Evolutionary conservation across 2,888 invertebrate genomes (phyloP).

Genomic region (Dendrolimus houi): DNA sequence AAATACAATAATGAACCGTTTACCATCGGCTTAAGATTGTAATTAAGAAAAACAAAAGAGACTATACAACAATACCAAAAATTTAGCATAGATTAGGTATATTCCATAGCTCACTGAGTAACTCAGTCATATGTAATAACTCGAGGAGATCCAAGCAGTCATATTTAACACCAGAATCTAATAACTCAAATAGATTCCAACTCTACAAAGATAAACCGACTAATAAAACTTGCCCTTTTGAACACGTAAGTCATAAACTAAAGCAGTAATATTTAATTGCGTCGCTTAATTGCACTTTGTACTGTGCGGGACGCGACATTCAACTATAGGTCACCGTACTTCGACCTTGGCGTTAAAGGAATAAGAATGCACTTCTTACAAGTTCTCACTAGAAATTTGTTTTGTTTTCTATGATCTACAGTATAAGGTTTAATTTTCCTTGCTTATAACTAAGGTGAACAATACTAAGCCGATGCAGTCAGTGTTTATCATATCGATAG

Average conservation of each 20-base stretch:
- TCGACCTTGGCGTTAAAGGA: slow-evolving; percentile 39
- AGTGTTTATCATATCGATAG: too few relatives aligned
- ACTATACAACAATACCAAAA: too few relatives aligned
- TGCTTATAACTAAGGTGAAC: slow-evolving; percentile 5
- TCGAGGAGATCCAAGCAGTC: too few relatives aligned
- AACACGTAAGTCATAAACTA: background rate
- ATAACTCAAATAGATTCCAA: background rate
- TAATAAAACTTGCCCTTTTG: background rate
- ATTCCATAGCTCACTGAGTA: too few relatives aligned
- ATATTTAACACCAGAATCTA: too few relatives aligned
- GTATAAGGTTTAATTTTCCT: slow-evolving; percentile 22
- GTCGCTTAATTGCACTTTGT: slow-evolving; percentile 1
- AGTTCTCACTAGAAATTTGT: slow-evolving; percentile 13
- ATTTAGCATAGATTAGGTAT: too few relatives aligned
- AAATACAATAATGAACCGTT: too few relatives aligned
- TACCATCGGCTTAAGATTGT: too few relatives aligned
- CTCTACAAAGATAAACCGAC: background rate
- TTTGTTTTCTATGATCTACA: slow-evolving; percentile 31
- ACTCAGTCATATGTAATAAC: too few relatives aligned
- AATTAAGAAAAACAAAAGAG: too few relatives aligned
- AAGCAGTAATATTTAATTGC: background rate
- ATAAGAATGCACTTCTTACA: slow-evolving; percentile 40
- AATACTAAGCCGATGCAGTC: too few relatives aligned
- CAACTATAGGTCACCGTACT: slow-evolving; percentile 38
- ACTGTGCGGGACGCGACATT: slow-evolving; percentile 23